These are phyloP conservation scores for Sesamia inferens DNA, from an alignment of 2,888 invertebrate species.

Conservation along the genomic window DNA sequence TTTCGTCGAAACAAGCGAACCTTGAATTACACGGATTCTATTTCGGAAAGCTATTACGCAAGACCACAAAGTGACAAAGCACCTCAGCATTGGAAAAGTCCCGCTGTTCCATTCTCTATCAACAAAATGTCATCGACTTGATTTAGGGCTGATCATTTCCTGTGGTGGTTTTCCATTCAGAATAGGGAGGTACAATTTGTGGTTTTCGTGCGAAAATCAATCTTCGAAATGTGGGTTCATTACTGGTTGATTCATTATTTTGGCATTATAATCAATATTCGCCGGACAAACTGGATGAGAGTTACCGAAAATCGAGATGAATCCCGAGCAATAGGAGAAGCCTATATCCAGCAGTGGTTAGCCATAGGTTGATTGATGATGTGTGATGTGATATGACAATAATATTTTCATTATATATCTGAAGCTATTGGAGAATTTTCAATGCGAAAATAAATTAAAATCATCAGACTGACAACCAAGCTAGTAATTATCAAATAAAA, in stretches of 20 bases:
- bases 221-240: neutral
- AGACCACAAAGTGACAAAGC: conserved; percentile 31
- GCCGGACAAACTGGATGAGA: too few relatives aligned
- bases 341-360: too few relatives aligned
- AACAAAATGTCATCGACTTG: conserved; percentile 39
- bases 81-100: conserved; percentile 11
- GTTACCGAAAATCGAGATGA: too few relatives aligned
- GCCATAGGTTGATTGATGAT: too few relatives aligned
- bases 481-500: conserved; percentile 26
- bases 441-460: conserved; percentile 14
- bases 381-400: too few relatives aligned
- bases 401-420: too few relatives aligned
- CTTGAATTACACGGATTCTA: conserved; percentile 3
- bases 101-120: conserved; percentile 29
- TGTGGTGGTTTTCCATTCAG: conserved; percentile 22
- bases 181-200: conserved; percentile 27
- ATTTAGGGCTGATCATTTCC: conserved; percentile 34
- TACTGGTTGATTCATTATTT: neutral
- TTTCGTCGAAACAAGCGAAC: neutral
- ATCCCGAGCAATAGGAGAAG: too few relatives aligned
- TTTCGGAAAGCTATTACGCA: conserved; percentile 16
- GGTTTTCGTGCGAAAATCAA: conserved; percentile 14
- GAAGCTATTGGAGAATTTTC: too few relatives aligned
- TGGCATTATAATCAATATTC: neutral
- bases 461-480: neutral